phyloP scores from a whole-genome alignment of 2,113 vertebrate genomes.

The Psammodynastes pulverulentus region DNA sequence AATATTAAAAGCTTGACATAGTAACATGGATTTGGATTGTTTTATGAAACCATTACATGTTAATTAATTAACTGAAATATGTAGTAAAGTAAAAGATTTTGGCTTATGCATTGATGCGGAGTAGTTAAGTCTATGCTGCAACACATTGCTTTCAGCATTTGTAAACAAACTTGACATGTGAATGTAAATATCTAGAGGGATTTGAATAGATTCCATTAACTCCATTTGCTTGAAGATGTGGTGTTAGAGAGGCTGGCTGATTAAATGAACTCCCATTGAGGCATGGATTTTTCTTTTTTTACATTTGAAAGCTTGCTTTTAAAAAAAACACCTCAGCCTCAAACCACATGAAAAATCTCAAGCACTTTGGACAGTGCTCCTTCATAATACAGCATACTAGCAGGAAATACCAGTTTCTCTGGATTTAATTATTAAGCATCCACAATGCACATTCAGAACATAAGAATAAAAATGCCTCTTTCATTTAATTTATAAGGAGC shows the following conservation, averaged over 20 bases:
- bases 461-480: constrained; percentile 17
- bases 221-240: neutral
- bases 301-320: constrained; percentile 4
- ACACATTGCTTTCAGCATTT: neutral
- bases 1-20: neutral
- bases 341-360: constrained; percentile 1
- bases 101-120: neutral
- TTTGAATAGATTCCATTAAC: constrained; percentile 17
- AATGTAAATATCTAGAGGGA: neutral
- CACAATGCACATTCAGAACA: constrained; percentile 9
- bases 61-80: neutral
- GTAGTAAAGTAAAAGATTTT: neutral
- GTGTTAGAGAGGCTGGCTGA: neutral
- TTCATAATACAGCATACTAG: neutral
- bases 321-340: neutral
- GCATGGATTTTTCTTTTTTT: neutral
- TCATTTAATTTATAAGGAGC: constrained; percentile 16
- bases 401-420: constrained; percentile 24
- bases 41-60: neutral
- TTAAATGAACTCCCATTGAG: constrained; percentile 20
- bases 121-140: neutral
- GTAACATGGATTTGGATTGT: neutral
- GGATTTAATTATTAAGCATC: constrained; percentile 22
- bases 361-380: neutral
- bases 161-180: neutral